Evolutionary conservation across 2,113 vertebrate genomes (phyloP).

Genomic region (Montifringilla adamsi): DNA sequence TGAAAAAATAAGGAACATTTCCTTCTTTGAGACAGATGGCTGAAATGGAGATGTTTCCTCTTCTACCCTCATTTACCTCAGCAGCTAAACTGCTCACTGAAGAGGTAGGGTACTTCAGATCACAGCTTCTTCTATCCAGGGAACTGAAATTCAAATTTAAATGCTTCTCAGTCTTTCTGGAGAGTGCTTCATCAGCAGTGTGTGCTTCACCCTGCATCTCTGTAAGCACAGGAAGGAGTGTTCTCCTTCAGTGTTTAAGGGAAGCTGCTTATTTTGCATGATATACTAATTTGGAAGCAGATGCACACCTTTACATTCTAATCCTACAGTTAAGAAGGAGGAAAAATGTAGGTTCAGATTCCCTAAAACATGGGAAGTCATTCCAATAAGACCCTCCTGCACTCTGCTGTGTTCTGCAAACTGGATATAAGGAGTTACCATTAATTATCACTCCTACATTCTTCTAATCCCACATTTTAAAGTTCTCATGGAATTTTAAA

Average conservation of each 20-base stretch:
- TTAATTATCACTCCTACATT: neutral
- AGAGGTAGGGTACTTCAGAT: slow-evolving; percentile 18
- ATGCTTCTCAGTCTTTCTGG: neutral
- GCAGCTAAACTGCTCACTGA: neutral
- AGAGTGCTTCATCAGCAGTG: neutral
- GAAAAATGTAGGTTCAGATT: neutral
- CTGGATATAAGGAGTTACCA: neutral
- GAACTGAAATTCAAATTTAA: slow-evolving; percentile 10
- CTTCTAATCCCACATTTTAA: neutral
- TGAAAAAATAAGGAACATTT: neutral
- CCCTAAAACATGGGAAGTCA: neutral
- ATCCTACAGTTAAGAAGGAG: neutral
- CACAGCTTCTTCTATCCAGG: neutral
- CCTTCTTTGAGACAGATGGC: neutral
- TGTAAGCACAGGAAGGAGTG: neutral
- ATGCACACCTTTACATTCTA: neutral
- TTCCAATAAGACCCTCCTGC: neutral
- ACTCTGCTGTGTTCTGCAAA: neutral
- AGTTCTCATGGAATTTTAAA: slow-evolving; percentile 14
- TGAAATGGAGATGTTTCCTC: neutral
- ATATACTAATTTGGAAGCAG: neutral
- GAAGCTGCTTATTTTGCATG: neutral
- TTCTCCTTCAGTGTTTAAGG: neutral
- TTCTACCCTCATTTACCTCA: neutral
- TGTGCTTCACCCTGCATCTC: neutral